Percentiles rank a stretch among this genome's conserved stretches.
Evolutionary conservation across 2,888 invertebrate species (phyloP).

Genomic region (Noctuana brunneofusca): DNA sequence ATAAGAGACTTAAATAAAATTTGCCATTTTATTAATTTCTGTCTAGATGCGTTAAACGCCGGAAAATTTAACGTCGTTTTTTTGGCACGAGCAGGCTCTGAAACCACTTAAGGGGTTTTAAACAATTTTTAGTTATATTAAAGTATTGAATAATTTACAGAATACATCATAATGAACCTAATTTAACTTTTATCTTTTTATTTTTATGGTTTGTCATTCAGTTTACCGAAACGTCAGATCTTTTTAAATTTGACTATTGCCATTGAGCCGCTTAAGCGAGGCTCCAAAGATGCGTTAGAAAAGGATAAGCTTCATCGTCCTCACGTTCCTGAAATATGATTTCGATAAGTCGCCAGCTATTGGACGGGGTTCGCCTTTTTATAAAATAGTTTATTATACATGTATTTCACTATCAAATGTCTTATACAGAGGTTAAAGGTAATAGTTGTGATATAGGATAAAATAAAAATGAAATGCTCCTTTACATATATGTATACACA

Average conservation of each 20-base stretch:
- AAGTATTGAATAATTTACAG: no score
- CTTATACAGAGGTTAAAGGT: slow-evolving; percentile 9
- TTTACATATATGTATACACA: not conserved
- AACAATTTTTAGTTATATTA: no score
- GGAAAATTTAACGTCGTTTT: no score
- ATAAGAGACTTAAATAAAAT: no score
- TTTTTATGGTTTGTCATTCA: not conserved
- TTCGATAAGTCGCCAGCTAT: slow-evolving; percentile 79
- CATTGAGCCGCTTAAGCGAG: slow-evolving; percentile 50
- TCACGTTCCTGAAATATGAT: slow-evolving; percentile 81
- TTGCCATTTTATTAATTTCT: no score
- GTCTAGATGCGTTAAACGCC: no score
- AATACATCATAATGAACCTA: no score
- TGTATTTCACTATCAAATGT: slow-evolving; percentile 49
- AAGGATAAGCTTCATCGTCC: slow-evolving; percentile 74
- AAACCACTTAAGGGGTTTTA: no score
- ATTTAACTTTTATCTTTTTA: no score
- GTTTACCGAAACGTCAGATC: not conserved
- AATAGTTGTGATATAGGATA: slow-evolving; percentile 8
- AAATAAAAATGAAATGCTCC: not conserved
- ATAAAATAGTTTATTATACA: slow-evolving; percentile 71
- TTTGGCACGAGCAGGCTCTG: no score
- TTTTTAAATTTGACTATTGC: not conserved
- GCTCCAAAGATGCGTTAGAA: slow-evolving; percentile 66
- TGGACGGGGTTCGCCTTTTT: slow-evolving; percentile 70